Evolutionary conservation across 1,140 invertebrate species (phyloP), one percentile per base, ranked within the genome.

Genomic region (Polypedilum pembai): DNA sequence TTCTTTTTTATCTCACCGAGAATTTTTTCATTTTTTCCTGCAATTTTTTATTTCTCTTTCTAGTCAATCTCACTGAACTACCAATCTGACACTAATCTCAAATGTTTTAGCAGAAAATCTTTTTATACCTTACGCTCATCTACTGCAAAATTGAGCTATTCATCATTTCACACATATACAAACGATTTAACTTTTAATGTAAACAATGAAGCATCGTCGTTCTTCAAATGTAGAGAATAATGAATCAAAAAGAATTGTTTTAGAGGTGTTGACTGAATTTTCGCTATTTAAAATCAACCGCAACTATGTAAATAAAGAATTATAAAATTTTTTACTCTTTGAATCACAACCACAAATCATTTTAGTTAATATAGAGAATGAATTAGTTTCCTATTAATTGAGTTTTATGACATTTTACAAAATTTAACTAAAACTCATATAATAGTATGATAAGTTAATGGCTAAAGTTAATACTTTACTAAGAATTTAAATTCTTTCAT

Each of bases 201-300:
- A 56, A 56, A 56, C 45, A 56, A 56, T 56, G 45, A 56, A 56
- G 12, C 45, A 56, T 56, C 45, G n/a, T 12, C n/a, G n/a, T n/a
- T n/a, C n/a, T n/a, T n/a, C n/a, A n/a, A n/a, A n/a, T n/a, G n/a
- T 56, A 15, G 15, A 45, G 15, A 45, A 56, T n/a, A 56, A 56
- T 12, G n/a, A n/a, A 56, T 56, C n/a, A 56, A n/a, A 56, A 56
- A n/a, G 45, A 56, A 56, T 56, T 56, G 12, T 56, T n/a, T 56
- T 56, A 56, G 45, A 56, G n/a, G 45, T 56, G 45, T 56, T 15
- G 41, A 45, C 15, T 45, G 24, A 33, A 33, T 33, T 33, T 33
- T 33, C 3, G 41, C 8, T 12, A 3, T 4, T 45, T 45, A 45
- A 8, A 15, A 45, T 45, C 41, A 45, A 45, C 8, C 8, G 15